Conservation (phyloP, 1,140 invertebrate genomes). For the Drosophila nasuta region DNA sequence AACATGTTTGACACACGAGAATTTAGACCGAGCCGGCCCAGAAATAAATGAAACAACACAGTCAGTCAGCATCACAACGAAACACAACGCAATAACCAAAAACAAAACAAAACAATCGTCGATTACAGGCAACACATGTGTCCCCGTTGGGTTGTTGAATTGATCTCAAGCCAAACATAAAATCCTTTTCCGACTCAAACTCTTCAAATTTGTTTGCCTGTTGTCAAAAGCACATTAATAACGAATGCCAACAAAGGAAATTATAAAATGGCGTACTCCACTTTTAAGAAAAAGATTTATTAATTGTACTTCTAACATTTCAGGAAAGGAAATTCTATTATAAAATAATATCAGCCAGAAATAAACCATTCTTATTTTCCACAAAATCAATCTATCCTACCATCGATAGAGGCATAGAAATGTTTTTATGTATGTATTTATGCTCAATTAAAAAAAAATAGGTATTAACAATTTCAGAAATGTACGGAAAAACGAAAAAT, state of each 20-base stretch:
- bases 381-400: too few relatives aligned
- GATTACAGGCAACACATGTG: conserved; percentile 29
- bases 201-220: background rate
- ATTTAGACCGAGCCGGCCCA: conserved; percentile 49
- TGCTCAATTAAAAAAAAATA: too few relatives aligned
- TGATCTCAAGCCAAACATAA: conserved; percentile 17
- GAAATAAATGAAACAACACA: conserved; percentile 48
- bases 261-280: background rate
- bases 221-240: background rate
- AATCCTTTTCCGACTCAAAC: conserved; percentile 7
- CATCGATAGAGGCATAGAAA: too few relatives aligned
- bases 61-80: background rate
- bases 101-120: conserved; percentile 48
- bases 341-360: too few relatives aligned
- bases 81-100: conserved; percentile 5
- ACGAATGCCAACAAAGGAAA: background rate
- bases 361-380: too few relatives aligned
- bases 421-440: too few relatives aligned
- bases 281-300: background rate
- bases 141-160: conserved; percentile 11
- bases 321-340: too few relatives aligned
- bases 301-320: too few relatives aligned
- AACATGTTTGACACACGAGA: conserved; percentile 79
- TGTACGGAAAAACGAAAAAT: too few relatives aligned
- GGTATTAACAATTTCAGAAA: too few relatives aligned